These are phyloP conservation scores for Pristionchus maxplancki DNA, from an alignment of 2,888 invertebrate genomes.

Conservation along the genomic window DNA sequence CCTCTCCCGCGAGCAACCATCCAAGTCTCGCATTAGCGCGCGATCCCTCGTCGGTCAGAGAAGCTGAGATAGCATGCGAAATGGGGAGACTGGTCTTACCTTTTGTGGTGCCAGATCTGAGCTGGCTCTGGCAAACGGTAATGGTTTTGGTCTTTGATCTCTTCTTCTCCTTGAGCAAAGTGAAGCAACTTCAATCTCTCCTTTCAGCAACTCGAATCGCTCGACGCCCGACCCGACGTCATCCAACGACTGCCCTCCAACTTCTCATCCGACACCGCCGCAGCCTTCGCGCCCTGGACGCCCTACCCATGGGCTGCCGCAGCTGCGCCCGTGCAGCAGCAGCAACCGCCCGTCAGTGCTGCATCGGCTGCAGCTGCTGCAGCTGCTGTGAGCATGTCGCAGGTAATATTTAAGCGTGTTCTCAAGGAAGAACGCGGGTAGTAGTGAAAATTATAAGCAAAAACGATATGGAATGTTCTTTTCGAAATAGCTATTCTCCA, in stretches of 20 bases:
- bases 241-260: slow-evolving; percentile 54
- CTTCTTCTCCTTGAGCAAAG: neutral
- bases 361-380: slow-evolving; percentile 8
- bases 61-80: neutral
- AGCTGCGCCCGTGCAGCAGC: neutral
- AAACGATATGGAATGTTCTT: neutral
- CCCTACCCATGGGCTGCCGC: slow-evolving; percentile 54
- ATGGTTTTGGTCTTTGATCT: neutral
- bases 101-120: neutral
- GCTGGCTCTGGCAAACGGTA: neutral
- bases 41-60: neutral
- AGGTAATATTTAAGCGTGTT: neutral
- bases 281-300: slow-evolving; percentile 53
- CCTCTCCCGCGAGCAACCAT: no score
- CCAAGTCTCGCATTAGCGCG: neutral
- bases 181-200: no score
- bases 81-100: neutral
- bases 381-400: neutral
- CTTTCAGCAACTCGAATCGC: slow-evolving; percentile 57
- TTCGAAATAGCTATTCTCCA: neutral
- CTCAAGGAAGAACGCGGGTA: neutral
- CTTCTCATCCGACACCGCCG: neutral
- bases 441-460: no score
- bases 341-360: neutral
- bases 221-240: slow-evolving; percentile 60